Conservation (phyloP, 2,797 vertebrate species). For the Sorex maritimensis region DNA sequence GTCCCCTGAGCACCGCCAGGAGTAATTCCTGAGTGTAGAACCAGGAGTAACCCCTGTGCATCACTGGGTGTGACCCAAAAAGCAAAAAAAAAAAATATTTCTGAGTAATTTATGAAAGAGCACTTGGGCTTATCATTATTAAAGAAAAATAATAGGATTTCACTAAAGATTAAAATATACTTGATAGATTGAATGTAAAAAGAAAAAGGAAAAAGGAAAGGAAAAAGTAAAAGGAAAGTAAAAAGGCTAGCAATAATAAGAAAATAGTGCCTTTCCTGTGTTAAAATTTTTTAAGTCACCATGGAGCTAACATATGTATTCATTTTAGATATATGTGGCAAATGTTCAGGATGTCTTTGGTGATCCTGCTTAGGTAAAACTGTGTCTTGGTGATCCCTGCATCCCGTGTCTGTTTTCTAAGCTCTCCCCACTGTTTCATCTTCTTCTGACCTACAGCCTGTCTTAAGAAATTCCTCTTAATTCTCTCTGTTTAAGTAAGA, state of each 20-base stretch:
- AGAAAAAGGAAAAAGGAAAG: neutral
- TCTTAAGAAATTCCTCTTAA: neutral
- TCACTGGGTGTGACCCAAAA: no score
- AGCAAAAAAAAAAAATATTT: no score
- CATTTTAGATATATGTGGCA: conserved; percentile 62
- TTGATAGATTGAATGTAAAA: neutral
- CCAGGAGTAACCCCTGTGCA: no score
- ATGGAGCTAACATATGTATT: neutral
- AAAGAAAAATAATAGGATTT: conserved; percentile 47
- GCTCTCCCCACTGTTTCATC: neutral
- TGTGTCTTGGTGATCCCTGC: neutral
- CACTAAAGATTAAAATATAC: neutral
- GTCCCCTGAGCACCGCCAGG: no score
- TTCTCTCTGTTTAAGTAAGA: conserved; percentile 42
- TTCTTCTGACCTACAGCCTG: neutral
- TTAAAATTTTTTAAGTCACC: conserved; percentile 43
- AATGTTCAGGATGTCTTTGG: conserved; percentile 22
- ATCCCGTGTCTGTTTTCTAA: neutral
- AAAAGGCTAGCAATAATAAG: neutral
- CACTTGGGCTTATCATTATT: neutral
- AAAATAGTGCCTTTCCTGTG: conserved; percentile 18
- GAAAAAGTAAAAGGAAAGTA: neutral
- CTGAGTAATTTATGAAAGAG: conserved; percentile 1
- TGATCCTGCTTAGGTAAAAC: conserved; percentile 24
- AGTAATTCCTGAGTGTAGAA: no score